Conservation (phyloP, 2,113 vertebrate species). For the Rhombomys opimus region DNA sequence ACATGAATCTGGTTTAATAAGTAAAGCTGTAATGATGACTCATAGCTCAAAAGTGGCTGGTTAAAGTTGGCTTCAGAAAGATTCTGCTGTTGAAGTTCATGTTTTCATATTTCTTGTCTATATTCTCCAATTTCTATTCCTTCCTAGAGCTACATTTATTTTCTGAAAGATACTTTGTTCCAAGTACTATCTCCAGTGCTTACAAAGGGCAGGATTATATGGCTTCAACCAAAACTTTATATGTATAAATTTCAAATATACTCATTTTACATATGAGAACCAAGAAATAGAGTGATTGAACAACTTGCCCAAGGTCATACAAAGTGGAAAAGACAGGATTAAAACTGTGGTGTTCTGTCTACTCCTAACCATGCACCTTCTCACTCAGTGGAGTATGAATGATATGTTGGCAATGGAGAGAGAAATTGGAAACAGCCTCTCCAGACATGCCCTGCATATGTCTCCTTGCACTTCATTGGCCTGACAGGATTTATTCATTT, state of each 20-base stretch:
- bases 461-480: neutral
- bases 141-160: neutral
- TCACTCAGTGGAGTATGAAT: neutral
- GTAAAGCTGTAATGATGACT: neutral
- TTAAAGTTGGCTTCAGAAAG: neutral
- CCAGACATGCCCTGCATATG: neutral
- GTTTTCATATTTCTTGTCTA: neutral
- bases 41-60: neutral
- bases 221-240: neutral
- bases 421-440: neutral
- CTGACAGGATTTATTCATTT: neutral
- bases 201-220: neutral
- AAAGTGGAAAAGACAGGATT: neutral
- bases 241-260: neutral
- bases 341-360: neutral
- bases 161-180: neutral
- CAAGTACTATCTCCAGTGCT: neutral
- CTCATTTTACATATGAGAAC: neutral
- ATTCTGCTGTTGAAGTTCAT: neutral
- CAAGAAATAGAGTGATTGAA: conserved; percentile 16
- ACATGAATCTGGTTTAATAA: neutral
- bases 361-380: neutral
- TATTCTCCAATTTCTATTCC: neutral
- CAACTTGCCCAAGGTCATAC: neutral
- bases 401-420: neutral